Evolutionary conservation across 2,113 vertebrate genomes (phyloP), one percentile per base, ranked within the genome.

Genomic region (Eclectus roratus): DNA sequence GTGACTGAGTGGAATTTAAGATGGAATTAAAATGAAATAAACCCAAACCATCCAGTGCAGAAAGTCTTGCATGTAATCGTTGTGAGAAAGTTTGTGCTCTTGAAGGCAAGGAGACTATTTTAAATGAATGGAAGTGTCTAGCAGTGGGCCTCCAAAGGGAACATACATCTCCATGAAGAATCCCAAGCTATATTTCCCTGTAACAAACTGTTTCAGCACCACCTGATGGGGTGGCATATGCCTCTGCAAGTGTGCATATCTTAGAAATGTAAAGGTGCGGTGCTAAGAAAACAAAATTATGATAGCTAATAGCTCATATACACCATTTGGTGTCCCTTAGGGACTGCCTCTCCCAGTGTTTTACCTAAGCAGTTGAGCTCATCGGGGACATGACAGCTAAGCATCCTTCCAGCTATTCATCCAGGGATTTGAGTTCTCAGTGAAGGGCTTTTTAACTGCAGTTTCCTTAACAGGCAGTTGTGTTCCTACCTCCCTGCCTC

Each of bases 301-400:
- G 70, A 60, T 29, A 63, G 27, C 63, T 89, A 80, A 74, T 90
- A 76, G 78, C 81, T 94, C 46, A 50, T 11, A 14, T 7, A 15
- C 17, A 68, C 49, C 81, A 64, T 73, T 93, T 91, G 88, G 24
- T 73, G 55, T 80, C 58, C 76, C 76, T 11, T 13, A 55, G 85
- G 79, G 60, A 47, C 55, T 70, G 16, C 43, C 23, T 96, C 35
- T 73, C 64, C 76, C 83, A 55, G 15, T 69, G 80, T 52, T 71
- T 86, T 93, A 61, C 76, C 76, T 95, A 83, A 86, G 72, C 90
- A 76, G 6, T 33, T 72, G 69, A 93, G 24, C 65, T 95, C 89
- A 50, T 3, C 0, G 0, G 76, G 50, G 60, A 91, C 64, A n/a
- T 0, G 0, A 77, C 19, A 82, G 39, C 60, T 91, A 93, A 64